Evolutionary conservation across 1,140 invertebrate genomes (phyloP).

Genomic region (Conus ventricosus): DNA sequence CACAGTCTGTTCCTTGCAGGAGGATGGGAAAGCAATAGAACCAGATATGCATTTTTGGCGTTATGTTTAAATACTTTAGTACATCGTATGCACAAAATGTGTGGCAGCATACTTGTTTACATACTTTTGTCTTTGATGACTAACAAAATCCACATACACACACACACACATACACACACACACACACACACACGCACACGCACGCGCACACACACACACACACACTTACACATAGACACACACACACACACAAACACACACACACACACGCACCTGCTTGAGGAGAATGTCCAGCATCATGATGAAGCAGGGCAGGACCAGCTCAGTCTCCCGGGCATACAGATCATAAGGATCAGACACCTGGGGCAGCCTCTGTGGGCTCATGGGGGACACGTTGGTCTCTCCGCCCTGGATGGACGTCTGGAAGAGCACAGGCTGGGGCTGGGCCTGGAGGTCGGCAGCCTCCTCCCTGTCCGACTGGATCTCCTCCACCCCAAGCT

Average conservation of each 20-base stretch:
- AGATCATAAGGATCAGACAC: conserved; percentile 60
- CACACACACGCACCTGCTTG: conserved; percentile 84
- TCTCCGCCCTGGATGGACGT: conserved; percentile 53
- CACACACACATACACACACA: conserved; percentile 17
- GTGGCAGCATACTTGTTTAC: no score
- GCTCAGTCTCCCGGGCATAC: conserved; percentile 72
- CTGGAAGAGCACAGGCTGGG: conserved; percentile 49
- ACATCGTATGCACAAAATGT: no score
- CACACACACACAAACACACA: not conserved
- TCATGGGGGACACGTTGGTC: conserved; percentile 57
- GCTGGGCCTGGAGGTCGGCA: conserved; percentile 40
- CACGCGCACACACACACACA: conserved; percentile 11
- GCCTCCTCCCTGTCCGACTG: conserved; percentile 51
- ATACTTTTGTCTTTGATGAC: no score
- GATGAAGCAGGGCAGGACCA: conserved; percentile 90
- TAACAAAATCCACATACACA: not conserved
- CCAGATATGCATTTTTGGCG: no score
- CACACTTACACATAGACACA: conserved; percentile 14
- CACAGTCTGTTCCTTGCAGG: no score
- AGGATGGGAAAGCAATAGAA: no score
- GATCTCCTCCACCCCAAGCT: conserved; percentile 63
- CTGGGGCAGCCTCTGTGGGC: conserved; percentile 62
- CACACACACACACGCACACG: not conserved
- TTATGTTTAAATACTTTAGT: no score
- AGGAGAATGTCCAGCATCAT: conserved; percentile 96